A percentile compares a stretch with the other conserved stretches of the same genome.
These are phyloP conservation scores for Sebastes schlegelii DNA, from an alignment of 2,113 vertebrate genomes.

Conservation along the genomic window DNA sequence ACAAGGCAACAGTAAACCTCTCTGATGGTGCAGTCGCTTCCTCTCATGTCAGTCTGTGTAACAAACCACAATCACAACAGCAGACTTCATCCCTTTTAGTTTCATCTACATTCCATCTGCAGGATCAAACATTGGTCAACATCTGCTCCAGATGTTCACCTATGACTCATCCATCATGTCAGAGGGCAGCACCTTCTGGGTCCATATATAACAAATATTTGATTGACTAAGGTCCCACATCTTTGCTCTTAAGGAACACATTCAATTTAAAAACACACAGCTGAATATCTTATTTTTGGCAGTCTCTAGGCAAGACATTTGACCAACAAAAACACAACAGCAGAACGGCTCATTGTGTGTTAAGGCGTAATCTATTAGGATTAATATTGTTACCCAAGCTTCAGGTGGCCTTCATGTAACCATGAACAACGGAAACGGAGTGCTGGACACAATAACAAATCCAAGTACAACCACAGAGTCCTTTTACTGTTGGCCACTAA, in stretches of 20 bases:
- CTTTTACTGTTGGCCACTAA: slow-evolving; percentile 15
- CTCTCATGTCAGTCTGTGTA: too few relatives aligned
- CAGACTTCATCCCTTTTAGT: too few relatives aligned
- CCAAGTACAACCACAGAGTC: slow-evolving; percentile 36
- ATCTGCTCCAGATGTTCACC: too few relatives aligned
- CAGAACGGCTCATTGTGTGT: not conserved
- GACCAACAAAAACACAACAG: not conserved
- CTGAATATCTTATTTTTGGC: too few relatives aligned
- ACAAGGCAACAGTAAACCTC: too few relatives aligned
- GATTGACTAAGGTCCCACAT: not conserved
- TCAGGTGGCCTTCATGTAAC: not conserved
- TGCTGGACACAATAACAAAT: slow-evolving; percentile 17
- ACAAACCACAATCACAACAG: too few relatives aligned
- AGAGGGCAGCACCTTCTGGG: not conserved
- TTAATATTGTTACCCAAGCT: not conserved
- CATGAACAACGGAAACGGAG: slow-evolving; percentile 23
- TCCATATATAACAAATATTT: not conserved
- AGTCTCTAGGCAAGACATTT: not conserved
- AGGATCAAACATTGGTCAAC: too few relatives aligned
- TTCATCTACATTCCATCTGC: too few relatives aligned
- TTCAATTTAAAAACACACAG: not conserved
- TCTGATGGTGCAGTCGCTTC: too few relatives aligned
- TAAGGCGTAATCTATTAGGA: not conserved
- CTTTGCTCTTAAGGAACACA: not conserved
- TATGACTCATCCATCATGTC: too few relatives aligned